Percentiles rank a stretch among this genome's conserved stretches.
Conservation (phyloP, 2,888 invertebrate genomes). For the Thereva nobilitata region DNA sequence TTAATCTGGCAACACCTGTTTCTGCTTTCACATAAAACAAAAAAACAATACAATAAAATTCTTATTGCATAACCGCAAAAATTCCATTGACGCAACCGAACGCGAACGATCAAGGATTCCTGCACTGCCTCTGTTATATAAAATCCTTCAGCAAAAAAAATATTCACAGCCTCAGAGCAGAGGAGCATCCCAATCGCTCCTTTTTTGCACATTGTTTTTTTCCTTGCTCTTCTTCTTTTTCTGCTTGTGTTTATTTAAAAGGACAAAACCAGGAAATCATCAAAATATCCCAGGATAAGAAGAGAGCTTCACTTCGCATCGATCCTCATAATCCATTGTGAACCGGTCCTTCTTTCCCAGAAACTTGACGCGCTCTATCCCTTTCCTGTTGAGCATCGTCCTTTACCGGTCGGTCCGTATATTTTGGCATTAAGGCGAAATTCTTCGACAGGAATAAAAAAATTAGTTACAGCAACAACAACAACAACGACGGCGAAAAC, state of each 20-base stretch:
- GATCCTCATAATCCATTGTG: background rate
- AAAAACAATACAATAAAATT: background rate
- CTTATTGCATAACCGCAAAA: conserved; percentile 23
- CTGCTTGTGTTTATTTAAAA: too few relatives aligned
- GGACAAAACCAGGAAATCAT: too few relatives aligned
- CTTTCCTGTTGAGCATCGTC: background rate
- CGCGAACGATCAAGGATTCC: too few relatives aligned
- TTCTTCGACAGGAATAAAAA: background rate
- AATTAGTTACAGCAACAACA: background rate
- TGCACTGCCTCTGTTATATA: too few relatives aligned
- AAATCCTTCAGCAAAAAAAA: too few relatives aligned
- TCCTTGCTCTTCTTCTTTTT: too few relatives aligned
- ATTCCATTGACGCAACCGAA: conserved; percentile 15
- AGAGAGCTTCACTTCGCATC: too few relatives aligned
- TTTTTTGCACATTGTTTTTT: too few relatives aligned
- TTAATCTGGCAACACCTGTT: conserved; percentile 18
- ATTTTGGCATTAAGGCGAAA: background rate
- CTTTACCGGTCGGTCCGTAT: conserved; percentile 5
- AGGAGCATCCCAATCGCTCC: too few relatives aligned
- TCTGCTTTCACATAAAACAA: background rate
- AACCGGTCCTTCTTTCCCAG: conserved; percentile 22
- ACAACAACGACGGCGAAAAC: too few relatives aligned
- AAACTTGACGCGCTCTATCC: conserved; percentile 6
- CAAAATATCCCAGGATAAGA: too few relatives aligned
- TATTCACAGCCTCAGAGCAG: too few relatives aligned